Conservation (phyloP, 1,140 invertebrate genomes). For the Scaptomyza hsui region DNA sequence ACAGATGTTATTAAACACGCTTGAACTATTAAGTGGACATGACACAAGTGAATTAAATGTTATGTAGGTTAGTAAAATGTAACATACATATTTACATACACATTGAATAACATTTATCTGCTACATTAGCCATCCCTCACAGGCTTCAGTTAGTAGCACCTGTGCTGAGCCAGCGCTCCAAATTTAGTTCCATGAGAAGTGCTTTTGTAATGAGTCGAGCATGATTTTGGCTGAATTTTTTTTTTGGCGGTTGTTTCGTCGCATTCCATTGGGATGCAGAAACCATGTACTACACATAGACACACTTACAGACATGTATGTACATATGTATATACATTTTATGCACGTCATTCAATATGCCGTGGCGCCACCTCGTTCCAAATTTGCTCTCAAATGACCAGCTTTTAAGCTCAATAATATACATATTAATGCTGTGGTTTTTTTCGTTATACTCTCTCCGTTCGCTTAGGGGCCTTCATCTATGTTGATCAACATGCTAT, state of each 20-base stretch:
- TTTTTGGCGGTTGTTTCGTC: constrained; percentile 13
- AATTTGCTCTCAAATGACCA: background rate
- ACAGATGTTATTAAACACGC: too few species aligned
- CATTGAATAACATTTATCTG: too few species aligned
- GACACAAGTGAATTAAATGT: too few species aligned
- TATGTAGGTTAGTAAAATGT: too few species aligned
- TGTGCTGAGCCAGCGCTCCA: background rate
- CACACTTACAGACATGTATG: constrained; percentile 9
- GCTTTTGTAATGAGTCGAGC: constrained; percentile 71
- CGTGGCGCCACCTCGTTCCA: background rate
- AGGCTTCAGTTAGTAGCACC: constrained; percentile 3
- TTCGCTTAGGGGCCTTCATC: constrained; percentile 5
- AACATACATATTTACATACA: too few species aligned
- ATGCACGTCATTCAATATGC: constrained; percentile 70
- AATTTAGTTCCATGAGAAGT: constrained; percentile 38
- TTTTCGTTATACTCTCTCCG: constrained; percentile 24
- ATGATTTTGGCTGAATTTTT: constrained; percentile 61
- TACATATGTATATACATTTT: constrained; percentile 9
- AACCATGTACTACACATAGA: constrained; percentile 4
- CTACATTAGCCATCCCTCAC: too few species aligned
- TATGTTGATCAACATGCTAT: constrained; percentile 6
- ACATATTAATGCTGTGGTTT: constrained; percentile 61
- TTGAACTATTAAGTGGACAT: too few species aligned
- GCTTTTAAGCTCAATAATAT: constrained; percentile 42
- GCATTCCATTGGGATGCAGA: constrained; percentile 35